Conservation (phyloP, 1,140 invertebrate genomes). For the Mya arenaria region DNA sequence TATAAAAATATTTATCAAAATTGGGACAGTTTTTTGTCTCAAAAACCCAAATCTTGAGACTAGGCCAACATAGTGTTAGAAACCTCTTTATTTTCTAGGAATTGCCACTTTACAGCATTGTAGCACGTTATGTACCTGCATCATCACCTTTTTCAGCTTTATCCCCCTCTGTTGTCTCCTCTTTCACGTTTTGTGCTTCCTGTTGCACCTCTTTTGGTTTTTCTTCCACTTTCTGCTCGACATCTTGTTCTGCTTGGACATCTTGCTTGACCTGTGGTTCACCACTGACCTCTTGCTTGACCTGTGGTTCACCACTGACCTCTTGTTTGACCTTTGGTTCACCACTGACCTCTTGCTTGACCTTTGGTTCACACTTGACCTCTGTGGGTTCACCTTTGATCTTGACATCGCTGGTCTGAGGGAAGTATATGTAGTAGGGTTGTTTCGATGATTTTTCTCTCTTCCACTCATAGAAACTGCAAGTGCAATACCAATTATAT, state of each 20-base stretch:
- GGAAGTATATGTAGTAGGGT: conserved; percentile 89
- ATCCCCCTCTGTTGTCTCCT: conserved; percentile 14
- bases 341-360: conserved; percentile 80
- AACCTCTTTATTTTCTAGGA: too few species aligned
- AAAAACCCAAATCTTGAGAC: too few species aligned
- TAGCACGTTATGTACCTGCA: too few species aligned
- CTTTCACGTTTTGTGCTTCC: not conserved
- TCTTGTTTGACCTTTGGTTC: conserved; percentile 84
- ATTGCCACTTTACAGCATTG: too few species aligned
- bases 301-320: conserved; percentile 27
- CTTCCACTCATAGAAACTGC: conserved; percentile 92
- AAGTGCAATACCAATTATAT: too few species aligned
- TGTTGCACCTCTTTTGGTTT: conserved; percentile 33
- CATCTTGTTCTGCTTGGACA: not conserved
- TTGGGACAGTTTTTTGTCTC: too few species aligned
- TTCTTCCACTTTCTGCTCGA: conserved; percentile 27
- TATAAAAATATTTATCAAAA: too few species aligned
- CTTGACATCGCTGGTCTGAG: too few species aligned
- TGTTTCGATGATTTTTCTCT: conserved; percentile 85
- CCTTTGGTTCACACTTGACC: conserved; percentile 17
- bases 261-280: not conserved
- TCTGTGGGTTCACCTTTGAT: conserved; percentile 79
- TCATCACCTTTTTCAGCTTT: conserved; percentile 1
- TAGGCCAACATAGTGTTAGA: too few species aligned
- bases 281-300: not conserved